phyloP scores from a whole-genome alignment of 2,888 invertebrate species.

The Cephalotes varians region DNA sequence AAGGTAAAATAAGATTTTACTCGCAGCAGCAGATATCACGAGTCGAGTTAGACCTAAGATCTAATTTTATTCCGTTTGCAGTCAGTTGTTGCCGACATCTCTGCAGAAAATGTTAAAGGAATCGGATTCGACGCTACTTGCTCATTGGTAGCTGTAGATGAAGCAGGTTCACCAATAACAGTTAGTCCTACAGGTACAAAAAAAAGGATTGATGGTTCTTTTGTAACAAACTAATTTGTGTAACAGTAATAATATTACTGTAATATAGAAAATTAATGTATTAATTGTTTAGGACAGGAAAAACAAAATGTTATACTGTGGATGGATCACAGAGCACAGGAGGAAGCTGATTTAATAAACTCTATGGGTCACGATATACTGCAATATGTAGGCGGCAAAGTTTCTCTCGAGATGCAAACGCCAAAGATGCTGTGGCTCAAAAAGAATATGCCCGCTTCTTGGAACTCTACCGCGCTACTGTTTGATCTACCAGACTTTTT shows the following conservation, averaged over 20 bases:
- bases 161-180: conserved; percentile 89
- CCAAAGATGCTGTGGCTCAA: conserved; percentile 98
- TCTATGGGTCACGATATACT: conserved; percentile 91
- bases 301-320: conserved; percentile 95
- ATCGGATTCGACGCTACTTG: conserved; percentile 99
- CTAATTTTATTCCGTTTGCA: conserved; percentile 21
- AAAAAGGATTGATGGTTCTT: neutral
- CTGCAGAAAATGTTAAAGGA: conserved; percentile 88
- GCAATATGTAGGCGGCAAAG: conserved; percentile 95
- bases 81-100: conserved; percentile 70
- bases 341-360: conserved; percentile 94
- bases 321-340: conserved; percentile 96
- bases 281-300: conserved; percentile 86
- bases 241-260: neutral
- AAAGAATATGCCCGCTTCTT: conserved; percentile 89
- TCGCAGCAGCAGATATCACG: neutral
- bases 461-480: conserved; percentile 91
- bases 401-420: conserved; percentile 98
- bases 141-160: conserved; percentile 94
- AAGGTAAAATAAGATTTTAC: conserved; percentile 88
- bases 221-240: neutral
- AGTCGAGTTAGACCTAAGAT: neutral
- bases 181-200: conserved; percentile 89
- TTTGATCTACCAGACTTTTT: conserved; percentile 98
- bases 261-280: neutral